phyloP scores from a whole-genome alignment of 2,797 vertebrate genomes.

The Leptatherina wallacei region DNA sequence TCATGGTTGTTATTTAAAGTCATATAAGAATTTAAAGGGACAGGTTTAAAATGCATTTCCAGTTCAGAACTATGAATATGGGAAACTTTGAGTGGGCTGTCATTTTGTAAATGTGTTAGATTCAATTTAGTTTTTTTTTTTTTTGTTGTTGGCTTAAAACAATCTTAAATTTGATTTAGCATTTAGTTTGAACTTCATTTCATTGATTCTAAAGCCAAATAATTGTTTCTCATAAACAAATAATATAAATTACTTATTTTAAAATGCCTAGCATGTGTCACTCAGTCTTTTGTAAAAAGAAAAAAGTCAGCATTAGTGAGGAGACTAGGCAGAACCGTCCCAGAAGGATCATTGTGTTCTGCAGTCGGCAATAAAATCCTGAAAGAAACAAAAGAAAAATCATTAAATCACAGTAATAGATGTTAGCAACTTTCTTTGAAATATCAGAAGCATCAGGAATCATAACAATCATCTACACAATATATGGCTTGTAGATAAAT shows the following conservation, averaged over 20 bases:
- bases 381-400: slow-evolving; percentile 51
- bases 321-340: slow-evolving; percentile 13
- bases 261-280: slow-evolving; percentile 33
- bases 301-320: slow-evolving; percentile 30
- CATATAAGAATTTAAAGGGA: neutral
- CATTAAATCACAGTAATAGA: slow-evolving; percentile 50
- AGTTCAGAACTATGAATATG: neutral
- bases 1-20: neutral
- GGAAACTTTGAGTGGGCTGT: too few species aligned
- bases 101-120: neutral
- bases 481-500: slow-evolving; percentile 54
- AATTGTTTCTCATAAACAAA: slow-evolving; percentile 47
- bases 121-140: neutral
- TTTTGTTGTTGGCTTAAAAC: too few species aligned
- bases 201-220: slow-evolving; percentile 24
- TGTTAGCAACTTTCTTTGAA: slow-evolving; percentile 42
- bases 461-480: slow-evolving; percentile 36
- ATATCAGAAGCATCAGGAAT: slow-evolving; percentile 43
- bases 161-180: too few species aligned
- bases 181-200: slow-evolving; percentile 40
- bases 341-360: slow-evolving; percentile 33
- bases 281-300: slow-evolving; percentile 13
- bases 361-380: slow-evolving; percentile 48
- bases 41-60: neutral
- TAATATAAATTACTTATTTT: slow-evolving; percentile 40